phyloP scores from a whole-genome alignment of 2,888 invertebrate genomes.

The Uloborus plumipes region DNA sequence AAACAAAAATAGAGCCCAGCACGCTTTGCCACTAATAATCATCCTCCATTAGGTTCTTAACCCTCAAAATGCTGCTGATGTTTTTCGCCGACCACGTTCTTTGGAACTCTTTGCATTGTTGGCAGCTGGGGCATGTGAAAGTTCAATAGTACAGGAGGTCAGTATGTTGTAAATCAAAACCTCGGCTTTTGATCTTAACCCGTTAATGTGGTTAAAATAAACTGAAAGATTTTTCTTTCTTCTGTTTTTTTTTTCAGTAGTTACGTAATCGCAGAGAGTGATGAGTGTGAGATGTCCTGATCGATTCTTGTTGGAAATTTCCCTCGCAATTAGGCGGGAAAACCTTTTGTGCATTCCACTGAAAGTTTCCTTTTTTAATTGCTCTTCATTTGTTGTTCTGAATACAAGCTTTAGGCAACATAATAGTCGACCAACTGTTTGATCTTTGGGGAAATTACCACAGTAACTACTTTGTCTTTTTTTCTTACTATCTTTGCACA shows the following conservation, averaged over 20 bases:
- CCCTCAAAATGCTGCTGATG: conserved; percentile 16
- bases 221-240: conserved; percentile 35
- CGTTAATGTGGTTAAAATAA: conserved; percentile 23
- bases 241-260: background rate
- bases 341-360: background rate
- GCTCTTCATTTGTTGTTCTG: too few species aligned
- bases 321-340: conserved; percentile 1
- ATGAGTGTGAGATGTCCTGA: too few species aligned
- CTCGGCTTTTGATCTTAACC: conserved; percentile 25
- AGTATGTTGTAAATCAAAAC: conserved; percentile 47
- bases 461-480: too few species aligned
- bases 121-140: conserved; percentile 42
- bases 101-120: conserved; percentile 35
- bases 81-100: background rate
- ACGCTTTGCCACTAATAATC: conserved; percentile 53
- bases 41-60: conserved; percentile 45
- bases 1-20: conserved; percentile 25
- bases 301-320: background rate
- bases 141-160: conserved; percentile 46
- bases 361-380: too few species aligned
- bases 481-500: too few species aligned
- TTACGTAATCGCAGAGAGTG: too few species aligned
- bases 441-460: too few species aligned
- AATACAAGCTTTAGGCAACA: too few species aligned
- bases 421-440: too few species aligned